These are phyloP conservation scores for Danaus melanippus DNA, from an alignment of 1,140 invertebrate genomes.

Conservation along the genomic window DNA sequence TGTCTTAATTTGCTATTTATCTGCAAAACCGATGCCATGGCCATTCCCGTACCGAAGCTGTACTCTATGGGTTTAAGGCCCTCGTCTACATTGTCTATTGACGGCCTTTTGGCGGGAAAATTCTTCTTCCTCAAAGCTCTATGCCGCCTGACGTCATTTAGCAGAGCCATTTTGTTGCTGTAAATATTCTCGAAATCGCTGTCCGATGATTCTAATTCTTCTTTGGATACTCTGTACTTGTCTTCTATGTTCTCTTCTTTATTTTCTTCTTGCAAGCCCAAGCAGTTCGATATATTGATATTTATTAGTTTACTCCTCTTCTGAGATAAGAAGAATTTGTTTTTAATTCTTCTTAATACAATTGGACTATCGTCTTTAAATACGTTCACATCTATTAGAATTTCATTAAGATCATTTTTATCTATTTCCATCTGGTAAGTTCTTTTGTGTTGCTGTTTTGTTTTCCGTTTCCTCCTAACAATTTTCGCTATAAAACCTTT, in stretches of 20 bases:
- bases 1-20: conserved; percentile 35
- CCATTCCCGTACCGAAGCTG: conserved; percentile 63
- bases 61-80: conserved; percentile 60
- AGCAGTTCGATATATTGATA: too few relatives aligned
- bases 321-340: too few relatives aligned
- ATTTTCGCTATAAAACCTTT: conserved; percentile 49
- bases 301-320: too few relatives aligned
- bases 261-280: neutral
- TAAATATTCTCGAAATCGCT: conserved; percentile 38
- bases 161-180: conserved; percentile 26
- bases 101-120: conserved; percentile 30
- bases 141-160: conserved; percentile 43
- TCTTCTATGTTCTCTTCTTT: conserved; percentile 13
- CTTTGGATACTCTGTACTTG: conserved; percentile 42
- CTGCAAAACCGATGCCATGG: conserved; percentile 64
- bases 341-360: too few relatives aligned
- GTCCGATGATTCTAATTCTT: conserved; percentile 53
- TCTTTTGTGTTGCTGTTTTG: conserved; percentile 20
- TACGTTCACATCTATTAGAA: neutral
- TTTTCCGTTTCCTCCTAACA: conserved; percentile 9
- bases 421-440: conserved; percentile 8
- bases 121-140: conserved; percentile 49
- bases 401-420: conserved; percentile 20
- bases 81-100: conserved; percentile 53
- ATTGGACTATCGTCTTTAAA: too few relatives aligned